phyloP scores from a whole-genome alignment of 1,140 invertebrate genomes.

The Bombus breviceps region DNA sequence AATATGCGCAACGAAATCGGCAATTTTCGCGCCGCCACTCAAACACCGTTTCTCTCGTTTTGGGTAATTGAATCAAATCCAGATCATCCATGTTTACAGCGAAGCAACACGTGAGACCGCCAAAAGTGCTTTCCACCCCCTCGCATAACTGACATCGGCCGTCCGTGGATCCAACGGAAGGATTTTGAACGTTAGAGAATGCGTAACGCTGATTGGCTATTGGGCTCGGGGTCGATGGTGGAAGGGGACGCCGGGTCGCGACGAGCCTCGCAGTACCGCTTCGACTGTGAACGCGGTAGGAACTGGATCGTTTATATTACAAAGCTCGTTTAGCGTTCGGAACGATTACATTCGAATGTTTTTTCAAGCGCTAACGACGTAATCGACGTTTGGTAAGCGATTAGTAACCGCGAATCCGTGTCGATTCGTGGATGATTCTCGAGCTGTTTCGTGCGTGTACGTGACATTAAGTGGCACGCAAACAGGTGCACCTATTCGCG shows the following conservation, averaged over 20 bases:
- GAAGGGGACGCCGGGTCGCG: conserved; percentile 66
- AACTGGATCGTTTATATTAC: no score
- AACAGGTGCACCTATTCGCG: conserved; percentile 2
- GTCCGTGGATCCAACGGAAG: conserved; percentile 62
- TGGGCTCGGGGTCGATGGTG: conserved; percentile 66
- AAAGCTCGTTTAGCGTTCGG: neutral
- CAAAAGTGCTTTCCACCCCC: conserved; percentile 41
- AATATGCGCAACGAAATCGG: neutral
- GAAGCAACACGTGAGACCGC: conserved; percentile 68
- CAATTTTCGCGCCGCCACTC: neutral
- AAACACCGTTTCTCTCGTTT: neutral
- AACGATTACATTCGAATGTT: neutral
- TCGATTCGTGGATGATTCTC: neutral
- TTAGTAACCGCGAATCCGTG: neutral
- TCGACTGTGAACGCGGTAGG: conserved; percentile 63
- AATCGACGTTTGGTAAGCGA: no score
- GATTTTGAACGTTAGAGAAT: conserved; percentile 52
- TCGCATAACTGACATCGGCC: conserved; percentile 22
- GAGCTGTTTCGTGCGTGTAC: no score
- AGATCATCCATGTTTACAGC: conserved; percentile 57
- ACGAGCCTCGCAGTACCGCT: conserved; percentile 70
- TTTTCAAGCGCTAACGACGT: neutral
- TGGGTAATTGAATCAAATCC: conserved; percentile 24
- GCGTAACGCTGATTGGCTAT: conserved; percentile 62
- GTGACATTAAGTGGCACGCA: conserved; percentile 12